Conservation (phyloP, 2,888 invertebrate species). For the Phoenoteleia sp. region DNA sequence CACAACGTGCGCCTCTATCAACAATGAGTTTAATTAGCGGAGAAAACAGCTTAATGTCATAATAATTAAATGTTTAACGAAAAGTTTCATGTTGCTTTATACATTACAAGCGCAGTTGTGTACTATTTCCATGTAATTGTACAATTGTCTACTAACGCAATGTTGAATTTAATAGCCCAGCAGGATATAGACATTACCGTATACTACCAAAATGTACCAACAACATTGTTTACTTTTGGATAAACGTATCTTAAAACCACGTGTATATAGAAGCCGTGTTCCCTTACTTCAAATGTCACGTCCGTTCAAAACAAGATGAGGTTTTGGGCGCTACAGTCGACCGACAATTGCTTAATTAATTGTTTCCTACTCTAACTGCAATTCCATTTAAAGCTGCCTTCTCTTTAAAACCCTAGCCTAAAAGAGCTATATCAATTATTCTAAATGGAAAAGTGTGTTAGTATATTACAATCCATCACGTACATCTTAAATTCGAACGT, state of each 20-base stretch:
- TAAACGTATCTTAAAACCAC: slow-evolving; percentile 26
- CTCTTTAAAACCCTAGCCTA: too few species aligned
- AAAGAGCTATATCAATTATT: too few species aligned
- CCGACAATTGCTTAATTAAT: slow-evolving; percentile 23
- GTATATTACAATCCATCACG: too few species aligned
- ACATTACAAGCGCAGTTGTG: background rate
- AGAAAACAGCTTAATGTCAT: background rate
- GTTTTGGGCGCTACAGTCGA: background rate
- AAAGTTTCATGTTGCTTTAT: background rate
- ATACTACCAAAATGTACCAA: slow-evolving; percentile 16
- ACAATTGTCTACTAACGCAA: background rate
- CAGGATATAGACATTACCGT: slow-evolving; percentile 9
- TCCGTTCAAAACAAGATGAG: slow-evolving; percentile 3
- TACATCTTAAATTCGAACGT: too few species aligned
- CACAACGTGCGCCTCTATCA: background rate
- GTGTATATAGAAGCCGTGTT: slow-evolving; percentile 19
- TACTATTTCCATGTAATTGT: background rate
- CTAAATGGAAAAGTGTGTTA: too few species aligned
- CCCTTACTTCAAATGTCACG: slow-evolving; percentile 14
- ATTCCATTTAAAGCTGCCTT: too few species aligned
- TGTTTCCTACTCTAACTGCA: slow-evolving; percentile 14
- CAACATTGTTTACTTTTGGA: slow-evolving; percentile 7
- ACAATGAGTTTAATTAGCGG: background rate
- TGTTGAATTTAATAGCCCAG: background rate
- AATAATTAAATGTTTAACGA: background rate